These are phyloP conservation scores for Lycocerus yunnanus DNA, from an alignment of 2,888 invertebrate species.

Conservation along the genomic window DNA sequence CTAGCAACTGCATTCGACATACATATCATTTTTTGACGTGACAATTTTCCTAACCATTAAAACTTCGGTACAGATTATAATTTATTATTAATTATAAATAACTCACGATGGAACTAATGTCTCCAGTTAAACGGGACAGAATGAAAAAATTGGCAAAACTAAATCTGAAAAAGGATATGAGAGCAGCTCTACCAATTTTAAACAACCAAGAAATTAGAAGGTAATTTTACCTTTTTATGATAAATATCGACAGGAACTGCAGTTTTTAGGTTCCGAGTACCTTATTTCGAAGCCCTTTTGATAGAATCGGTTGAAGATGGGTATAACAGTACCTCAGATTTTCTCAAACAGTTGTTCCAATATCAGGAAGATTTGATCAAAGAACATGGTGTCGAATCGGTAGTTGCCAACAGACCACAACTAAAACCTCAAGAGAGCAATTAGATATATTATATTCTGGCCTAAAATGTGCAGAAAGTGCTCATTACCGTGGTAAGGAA, in stretches of 20 bases:
- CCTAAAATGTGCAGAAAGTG: constrained; percentile 42
- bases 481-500: constrained; percentile 40
- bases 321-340: constrained; percentile 57
- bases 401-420: constrained; percentile 51
- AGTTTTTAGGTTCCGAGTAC: constrained; percentile 56
- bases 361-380: constrained; percentile 59
- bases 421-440: constrained; percentile 45
- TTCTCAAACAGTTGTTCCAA: constrained; percentile 61
- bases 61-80: not conserved
- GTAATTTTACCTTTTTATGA: constrained; percentile 22
- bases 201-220: constrained; percentile 49
- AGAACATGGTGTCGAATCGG: constrained; percentile 60
- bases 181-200: constrained; percentile 49
- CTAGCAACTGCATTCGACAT: not conserved
- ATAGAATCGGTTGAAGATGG: constrained; percentile 61
- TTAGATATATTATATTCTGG: constrained; percentile 43
- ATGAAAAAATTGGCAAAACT: constrained; percentile 36
- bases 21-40: not conserved
- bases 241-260: not conserved
- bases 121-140: constrained; percentile 33
- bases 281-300: constrained; percentile 61
- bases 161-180: constrained; percentile 44
- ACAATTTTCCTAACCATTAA: not conserved
- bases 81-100: not conserved
- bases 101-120: constrained; percentile 6